A percentile compares a stretch with the other conserved stretches of the same genome.
Evolutionary conservation across 1,140 invertebrate species (phyloP).

Genomic region (Colletes gigas): DNA sequence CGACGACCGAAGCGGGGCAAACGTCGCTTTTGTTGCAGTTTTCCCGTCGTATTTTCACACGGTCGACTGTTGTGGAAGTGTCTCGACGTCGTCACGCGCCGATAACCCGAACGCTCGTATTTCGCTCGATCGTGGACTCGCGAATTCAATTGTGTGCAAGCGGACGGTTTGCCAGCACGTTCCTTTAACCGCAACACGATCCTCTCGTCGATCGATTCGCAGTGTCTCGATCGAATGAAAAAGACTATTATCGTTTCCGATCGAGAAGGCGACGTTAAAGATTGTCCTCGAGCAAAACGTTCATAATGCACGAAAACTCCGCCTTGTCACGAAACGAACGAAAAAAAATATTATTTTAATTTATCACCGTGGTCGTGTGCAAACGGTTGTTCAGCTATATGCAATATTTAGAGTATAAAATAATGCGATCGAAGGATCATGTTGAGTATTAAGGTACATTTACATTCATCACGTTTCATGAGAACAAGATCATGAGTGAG

Average conservation of each 20-base stretch:
- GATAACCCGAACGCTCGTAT: slow-evolving; percentile 4
- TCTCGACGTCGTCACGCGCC: slow-evolving; percentile 15
- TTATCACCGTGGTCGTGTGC: too few species aligned
- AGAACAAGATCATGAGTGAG: too few species aligned
- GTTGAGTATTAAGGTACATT: too few species aligned
- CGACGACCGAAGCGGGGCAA: neutral
- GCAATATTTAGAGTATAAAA: too few species aligned
- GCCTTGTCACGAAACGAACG: too few species aligned
- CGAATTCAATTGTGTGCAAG: neutral
- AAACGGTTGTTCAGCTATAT: too few species aligned
- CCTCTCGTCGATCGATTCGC: neutral
- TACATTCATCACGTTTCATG: too few species aligned
- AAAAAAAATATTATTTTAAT: too few species aligned
- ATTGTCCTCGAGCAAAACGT: neutral
- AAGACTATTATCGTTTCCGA: slow-evolving; percentile 7
- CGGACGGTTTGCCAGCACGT: neutral
- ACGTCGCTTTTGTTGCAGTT: neutral
- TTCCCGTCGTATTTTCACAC: slow-evolving; percentile 1
- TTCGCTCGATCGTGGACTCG: neutral
- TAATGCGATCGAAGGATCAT: too few species aligned
- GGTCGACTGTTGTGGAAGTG: neutral
- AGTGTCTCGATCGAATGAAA: neutral
- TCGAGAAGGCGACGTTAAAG: slow-evolving; percentile 19
- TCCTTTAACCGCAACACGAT: neutral
- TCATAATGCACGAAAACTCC: too few species aligned